phyloP scores from a whole-genome alignment of 2,888 invertebrate species.

The Drosophila maculinotata region DNA sequence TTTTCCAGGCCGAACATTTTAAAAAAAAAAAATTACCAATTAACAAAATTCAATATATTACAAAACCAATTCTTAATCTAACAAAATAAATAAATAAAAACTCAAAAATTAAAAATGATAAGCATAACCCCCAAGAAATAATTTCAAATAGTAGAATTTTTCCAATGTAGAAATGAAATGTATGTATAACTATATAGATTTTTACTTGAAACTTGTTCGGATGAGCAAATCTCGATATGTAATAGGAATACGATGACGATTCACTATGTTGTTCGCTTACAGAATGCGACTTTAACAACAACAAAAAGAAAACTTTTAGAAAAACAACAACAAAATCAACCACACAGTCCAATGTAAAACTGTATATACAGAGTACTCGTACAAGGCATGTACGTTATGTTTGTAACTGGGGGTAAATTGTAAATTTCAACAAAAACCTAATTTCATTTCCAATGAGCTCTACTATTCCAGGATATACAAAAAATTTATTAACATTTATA shows the following conservation, averaged over 20 bases:
- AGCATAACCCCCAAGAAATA: constrained; percentile 38
- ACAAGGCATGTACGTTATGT: constrained; percentile 39
- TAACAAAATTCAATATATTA: constrained; percentile 40
- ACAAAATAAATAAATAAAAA: constrained; percentile 18
- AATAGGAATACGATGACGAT: constrained; percentile 20
- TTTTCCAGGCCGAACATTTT: constrained; percentile 73
- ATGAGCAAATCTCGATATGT: constrained; percentile 29
- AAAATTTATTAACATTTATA: background rate
- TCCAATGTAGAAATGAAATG: constrained; percentile 68
- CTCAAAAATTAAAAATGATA: constrained; percentile 28
- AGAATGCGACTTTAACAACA: constrained; percentile 5
- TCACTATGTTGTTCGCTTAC: constrained; percentile 8
- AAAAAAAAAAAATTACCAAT: constrained; percentile 73
- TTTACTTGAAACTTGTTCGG: constrained; percentile 59
- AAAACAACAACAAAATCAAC: constrained; percentile 23
- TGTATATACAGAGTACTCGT: constrained; percentile 59
- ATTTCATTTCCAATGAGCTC: constrained; percentile 3
- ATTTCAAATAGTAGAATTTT: constrained; percentile 79
- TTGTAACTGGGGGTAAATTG: constrained; percentile 28
- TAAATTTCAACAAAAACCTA: constrained; percentile 5
- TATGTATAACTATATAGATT: constrained; percentile 72
- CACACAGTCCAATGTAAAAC: constrained; percentile 23
- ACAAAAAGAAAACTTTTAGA: constrained; percentile 30
- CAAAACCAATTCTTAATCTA: constrained; percentile 18
- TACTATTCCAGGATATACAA: constrained; percentile 14